These are phyloP conservation scores for Pampusana beccarii DNA, from an alignment of 2,113 vertebrate species.

Conservation along the genomic window DNA sequence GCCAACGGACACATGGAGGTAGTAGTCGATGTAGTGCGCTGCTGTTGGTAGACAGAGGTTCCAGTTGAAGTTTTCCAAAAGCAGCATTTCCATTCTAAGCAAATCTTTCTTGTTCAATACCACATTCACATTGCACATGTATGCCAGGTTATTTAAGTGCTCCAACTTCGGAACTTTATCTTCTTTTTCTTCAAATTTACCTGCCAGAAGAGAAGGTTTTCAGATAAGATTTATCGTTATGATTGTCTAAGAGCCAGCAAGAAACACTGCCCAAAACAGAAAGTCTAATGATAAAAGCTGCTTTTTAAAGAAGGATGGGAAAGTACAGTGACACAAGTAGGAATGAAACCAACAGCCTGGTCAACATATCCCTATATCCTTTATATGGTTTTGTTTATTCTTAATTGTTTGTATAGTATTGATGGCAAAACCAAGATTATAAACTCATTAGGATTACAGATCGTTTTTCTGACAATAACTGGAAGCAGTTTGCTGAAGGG, in stretches of 20 bases:
- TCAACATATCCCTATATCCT: not conserved
- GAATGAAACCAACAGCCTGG: not conserved
- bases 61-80: constrained; percentile 91
- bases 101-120: constrained; percentile 86
- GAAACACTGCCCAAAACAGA: not conserved
- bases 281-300: not conserved
- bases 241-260: not conserved
- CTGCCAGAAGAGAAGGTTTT: constrained; percentile 54
- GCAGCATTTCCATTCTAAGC: constrained; percentile 86
- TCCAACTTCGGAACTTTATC: constrained; percentile 88
- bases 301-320: not conserved
- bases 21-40: constrained; percentile 96
- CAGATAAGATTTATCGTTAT: not conserved
- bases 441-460: not conserved
- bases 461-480: not conserved
- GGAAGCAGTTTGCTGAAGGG: not conserved
- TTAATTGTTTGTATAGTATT: not conserved
- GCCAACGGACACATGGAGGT: constrained; percentile 85
- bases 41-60: constrained; percentile 91
- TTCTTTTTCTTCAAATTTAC: constrained; percentile 93
- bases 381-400: not conserved
- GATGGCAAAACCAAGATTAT: not conserved
- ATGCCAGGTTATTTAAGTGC: constrained; percentile 85
- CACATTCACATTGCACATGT: constrained; percentile 83
- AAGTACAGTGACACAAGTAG: not conserved